These are phyloP conservation scores for Pogonomyrmex barbatus DNA, from an alignment of 1,140 invertebrate genomes.

Conservation along the genomic window DNA sequence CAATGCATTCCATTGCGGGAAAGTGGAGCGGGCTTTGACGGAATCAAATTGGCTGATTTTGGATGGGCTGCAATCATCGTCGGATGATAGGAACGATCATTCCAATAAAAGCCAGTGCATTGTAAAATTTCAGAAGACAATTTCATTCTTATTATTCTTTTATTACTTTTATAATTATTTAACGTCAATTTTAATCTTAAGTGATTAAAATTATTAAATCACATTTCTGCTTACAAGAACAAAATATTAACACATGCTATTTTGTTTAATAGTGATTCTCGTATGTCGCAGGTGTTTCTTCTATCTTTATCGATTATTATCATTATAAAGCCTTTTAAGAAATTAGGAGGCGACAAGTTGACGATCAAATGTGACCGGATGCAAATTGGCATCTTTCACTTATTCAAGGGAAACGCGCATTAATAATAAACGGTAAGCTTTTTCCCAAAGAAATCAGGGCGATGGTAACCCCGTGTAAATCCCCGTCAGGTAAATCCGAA, in stretches of 20 bases:
- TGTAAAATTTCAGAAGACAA: slow-evolving; percentile 26
- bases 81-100: not conserved
- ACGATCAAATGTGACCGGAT: not conserved
- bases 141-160: not conserved
- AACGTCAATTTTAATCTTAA: not conserved
- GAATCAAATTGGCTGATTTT: slow-evolving; percentile 14
- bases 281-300: not conserved
- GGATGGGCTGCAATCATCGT: not conserved
- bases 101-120: not conserved
- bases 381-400: not conserved
- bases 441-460: not conserved
- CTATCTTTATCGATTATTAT: not conserved
- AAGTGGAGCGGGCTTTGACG: slow-evolving; percentile 2
- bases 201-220: not conserved
- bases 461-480: not conserved
- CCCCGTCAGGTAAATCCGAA: slow-evolving; percentile 8
- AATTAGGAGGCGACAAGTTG: not conserved
- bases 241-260: not conserved
- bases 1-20: slow-evolving; percentile 30
- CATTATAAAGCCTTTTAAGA: not conserved
- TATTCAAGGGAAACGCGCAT: not conserved
- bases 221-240: not conserved
- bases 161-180: not conserved
- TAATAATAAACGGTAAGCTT: slow-evolving; percentile 39
- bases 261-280: not conserved